phyloP scores from a whole-genome alignment of 2,797 vertebrate species.

The Mus minutoides region DNA sequence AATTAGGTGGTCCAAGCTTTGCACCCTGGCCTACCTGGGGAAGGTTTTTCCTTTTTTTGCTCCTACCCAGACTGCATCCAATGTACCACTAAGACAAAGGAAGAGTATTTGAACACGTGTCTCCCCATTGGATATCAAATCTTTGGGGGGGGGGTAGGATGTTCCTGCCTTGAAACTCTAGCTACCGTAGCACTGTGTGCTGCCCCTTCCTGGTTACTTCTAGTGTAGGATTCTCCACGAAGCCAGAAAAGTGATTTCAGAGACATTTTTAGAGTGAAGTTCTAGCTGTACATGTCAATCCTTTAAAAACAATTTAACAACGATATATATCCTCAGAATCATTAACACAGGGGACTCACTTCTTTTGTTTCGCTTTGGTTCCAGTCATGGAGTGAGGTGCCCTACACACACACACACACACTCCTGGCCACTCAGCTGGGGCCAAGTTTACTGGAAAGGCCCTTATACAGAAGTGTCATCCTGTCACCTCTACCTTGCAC shows the following conservation, averaged over 20 bases:
- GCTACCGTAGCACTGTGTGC: fast-evolving
- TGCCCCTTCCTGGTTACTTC: background rate
- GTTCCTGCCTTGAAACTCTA: too few relatives aligned
- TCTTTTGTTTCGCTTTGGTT: conserved; percentile 1
- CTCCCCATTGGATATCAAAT: background rate
- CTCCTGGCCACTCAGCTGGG: conserved; percentile 77
- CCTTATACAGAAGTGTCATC: conserved; percentile 85
- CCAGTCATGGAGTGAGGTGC: background rate
- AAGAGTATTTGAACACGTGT: background rate
- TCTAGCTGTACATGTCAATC: background rate
- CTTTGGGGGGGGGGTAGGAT: background rate
- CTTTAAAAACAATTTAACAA: background rate
- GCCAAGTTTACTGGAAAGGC: conserved; percentile 81
- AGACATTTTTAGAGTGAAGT: background rate
- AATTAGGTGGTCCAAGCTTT: background rate
- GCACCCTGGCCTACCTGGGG: background rate
- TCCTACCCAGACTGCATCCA: too few relatives aligned
- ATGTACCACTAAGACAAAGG: background rate
- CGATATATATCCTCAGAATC: conserved; percentile 52
- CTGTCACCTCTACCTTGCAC: conserved; percentile 86
- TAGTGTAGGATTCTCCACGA: background rate
- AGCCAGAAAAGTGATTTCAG: background rate
- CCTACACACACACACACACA: conserved; percentile 30
- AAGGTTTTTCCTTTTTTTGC: background rate
- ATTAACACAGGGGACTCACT: conserved; percentile 46